Conservation (phyloP, 1,140 invertebrate genomes). For the Drosophila bocki region DNA sequence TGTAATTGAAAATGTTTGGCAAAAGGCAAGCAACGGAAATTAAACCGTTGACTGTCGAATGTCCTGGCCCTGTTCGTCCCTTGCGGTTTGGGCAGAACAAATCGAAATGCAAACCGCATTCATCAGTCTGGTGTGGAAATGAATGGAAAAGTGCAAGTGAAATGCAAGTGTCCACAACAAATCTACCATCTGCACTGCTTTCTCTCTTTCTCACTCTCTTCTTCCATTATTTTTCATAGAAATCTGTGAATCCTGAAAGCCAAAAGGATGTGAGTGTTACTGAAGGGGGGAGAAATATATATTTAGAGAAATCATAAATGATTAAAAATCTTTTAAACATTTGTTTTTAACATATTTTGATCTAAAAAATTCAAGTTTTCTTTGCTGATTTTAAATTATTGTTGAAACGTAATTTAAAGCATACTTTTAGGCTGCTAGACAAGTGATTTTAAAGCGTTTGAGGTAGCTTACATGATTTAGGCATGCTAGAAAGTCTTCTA, state of each 20-base stretch:
- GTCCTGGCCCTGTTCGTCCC: slow-evolving; percentile 1
- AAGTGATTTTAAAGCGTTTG: background rate
- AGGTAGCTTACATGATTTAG: background rate
- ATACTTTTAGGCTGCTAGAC: background rate
- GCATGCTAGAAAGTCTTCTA: background rate
- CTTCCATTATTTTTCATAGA: background rate
- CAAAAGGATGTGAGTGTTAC: background rate
- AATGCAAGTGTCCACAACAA: slow-evolving; percentile 18
- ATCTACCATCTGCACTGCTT: no score
- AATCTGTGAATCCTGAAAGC: background rate
- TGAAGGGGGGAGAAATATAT: no score
- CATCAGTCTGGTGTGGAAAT: slow-evolving; percentile 28
- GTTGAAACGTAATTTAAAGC: background rate
- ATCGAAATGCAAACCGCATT: slow-evolving; percentile 37
- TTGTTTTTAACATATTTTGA: no score
- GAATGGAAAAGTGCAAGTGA: slow-evolving; percentile 63
- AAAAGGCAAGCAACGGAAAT: slow-evolving; percentile 42
- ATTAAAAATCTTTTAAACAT: background rate
- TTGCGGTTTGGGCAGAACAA: slow-evolving; percentile 46
- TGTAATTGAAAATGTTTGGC: slow-evolving; percentile 56
- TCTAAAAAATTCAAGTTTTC: no score
- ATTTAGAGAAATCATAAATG: no score
- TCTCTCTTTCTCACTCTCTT: background rate
- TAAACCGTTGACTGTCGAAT: slow-evolving; percentile 49
- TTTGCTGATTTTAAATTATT: background rate